A percentile compares a stretch with the other conserved stretches of the same genome.
phyloP scores from a whole-genome alignment of 1,140 invertebrate species.

The Drosophila triauraria region DNA sequence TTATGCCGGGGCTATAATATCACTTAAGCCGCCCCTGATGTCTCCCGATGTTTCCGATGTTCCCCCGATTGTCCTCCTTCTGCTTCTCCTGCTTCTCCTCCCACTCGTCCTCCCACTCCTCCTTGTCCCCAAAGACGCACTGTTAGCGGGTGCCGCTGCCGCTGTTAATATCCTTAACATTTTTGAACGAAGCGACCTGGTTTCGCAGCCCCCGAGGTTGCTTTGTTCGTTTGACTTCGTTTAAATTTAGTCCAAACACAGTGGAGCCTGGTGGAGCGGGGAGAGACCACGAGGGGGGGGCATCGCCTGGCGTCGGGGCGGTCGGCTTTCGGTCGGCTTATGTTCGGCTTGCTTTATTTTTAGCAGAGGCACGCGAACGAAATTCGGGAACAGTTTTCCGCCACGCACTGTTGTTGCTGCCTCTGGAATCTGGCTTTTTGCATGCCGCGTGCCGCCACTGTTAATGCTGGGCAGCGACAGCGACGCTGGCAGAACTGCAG shows the following conservation, averaged over 20 bases:
- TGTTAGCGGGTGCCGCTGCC: slow-evolving; percentile 26
- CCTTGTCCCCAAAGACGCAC: not conserved
- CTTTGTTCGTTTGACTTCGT: slow-evolving; percentile 24
- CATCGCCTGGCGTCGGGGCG: not conserved
- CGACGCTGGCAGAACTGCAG: slow-evolving; percentile 7
- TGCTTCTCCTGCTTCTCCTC: too few species aligned
- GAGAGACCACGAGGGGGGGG: slow-evolving; percentile 1
- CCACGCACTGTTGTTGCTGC: not conserved
- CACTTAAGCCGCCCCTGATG: slow-evolving; percentile 45
- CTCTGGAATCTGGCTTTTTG: slow-evolving; percentile 18
- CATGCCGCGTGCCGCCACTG: slow-evolving; percentile 50
- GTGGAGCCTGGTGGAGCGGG: not conserved
- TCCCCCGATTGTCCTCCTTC: too few species aligned
- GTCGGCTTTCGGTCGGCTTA: slow-evolving; percentile 1
- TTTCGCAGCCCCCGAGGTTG: slow-evolving; percentile 24
- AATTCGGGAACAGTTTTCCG: slow-evolving; percentile 34
- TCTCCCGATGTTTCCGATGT: not conserved
- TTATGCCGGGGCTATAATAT: slow-evolving; percentile 61
- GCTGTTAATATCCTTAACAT: slow-evolving; percentile 40
- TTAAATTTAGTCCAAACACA: slow-evolving; percentile 39
- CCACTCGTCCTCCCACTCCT: not conserved
- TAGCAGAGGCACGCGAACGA: slow-evolving; percentile 36
- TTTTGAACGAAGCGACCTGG: slow-evolving; percentile 45
- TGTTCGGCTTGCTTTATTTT: slow-evolving; percentile 15
- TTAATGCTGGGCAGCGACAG: slow-evolving; percentile 12